Percentiles rank a stretch among this genome's conserved stretches.
Evolutionary conservation across 2,113 vertebrate genomes (phyloP).

Genomic region (Oceanodroma tethys): DNA sequence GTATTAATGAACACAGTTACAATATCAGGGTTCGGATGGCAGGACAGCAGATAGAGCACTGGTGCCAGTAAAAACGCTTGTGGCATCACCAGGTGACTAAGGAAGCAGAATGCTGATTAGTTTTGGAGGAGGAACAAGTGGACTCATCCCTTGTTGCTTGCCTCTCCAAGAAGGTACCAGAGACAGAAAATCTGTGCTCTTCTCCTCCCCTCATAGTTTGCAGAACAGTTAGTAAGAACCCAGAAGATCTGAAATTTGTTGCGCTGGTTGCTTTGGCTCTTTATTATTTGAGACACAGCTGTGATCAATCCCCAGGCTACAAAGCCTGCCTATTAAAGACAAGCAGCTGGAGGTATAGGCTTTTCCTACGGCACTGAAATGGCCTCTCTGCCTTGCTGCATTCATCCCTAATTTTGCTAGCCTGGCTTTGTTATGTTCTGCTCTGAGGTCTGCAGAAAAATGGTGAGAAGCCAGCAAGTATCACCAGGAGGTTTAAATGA

Average conservation of each 20-base stretch:
- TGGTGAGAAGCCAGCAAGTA: neutral
- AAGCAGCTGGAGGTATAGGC: neutral
- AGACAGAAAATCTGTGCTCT: neutral
- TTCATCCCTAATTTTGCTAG: neutral
- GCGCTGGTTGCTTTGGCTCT: neutral
- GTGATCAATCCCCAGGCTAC: neutral
- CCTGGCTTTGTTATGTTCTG: neutral
- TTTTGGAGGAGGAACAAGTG: neutral
- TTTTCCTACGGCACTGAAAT: neutral
- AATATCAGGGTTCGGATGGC: neutral
- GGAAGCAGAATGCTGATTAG: neutral
- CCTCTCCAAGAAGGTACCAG: neutral
- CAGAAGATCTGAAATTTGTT: neutral
- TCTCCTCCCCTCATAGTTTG: neutral
- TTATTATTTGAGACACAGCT: neutral
- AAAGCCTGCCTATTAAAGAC: neutral
- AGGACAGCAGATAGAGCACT: neutral
- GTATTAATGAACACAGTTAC: neutral
- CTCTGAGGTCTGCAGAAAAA: neutral
- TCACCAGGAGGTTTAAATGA: neutral
- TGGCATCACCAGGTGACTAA: neutral
- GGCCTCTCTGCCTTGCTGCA: neutral
- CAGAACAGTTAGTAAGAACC: neutral
- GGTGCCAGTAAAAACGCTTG: neutral
- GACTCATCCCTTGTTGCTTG: neutral